Percentiles rank a stretch among this genome's conserved stretches.
These are phyloP conservation scores for Noturus placidus DNA, from an alignment of 2,113 vertebrate species.

Conservation along the genomic window DNA sequence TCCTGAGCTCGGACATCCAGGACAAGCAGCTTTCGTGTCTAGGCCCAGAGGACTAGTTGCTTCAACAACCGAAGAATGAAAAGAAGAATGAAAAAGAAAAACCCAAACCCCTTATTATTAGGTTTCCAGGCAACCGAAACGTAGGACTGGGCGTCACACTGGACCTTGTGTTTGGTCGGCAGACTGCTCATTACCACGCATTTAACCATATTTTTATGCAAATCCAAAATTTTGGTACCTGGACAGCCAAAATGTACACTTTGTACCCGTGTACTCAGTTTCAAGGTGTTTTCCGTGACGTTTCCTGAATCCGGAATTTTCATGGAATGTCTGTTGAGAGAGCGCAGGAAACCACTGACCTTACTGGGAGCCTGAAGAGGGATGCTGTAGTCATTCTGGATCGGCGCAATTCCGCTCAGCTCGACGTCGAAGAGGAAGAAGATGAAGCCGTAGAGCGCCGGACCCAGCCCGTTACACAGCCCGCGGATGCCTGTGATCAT, in stretches of 20 bases:
- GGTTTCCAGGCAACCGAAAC: neutral
- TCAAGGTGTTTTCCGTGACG: too few relatives aligned
- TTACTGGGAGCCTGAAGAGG: conserved; percentile 67
- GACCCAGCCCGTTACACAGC: conserved; percentile 92
- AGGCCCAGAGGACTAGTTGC: neutral
- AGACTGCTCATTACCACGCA: neutral
- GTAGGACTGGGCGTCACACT: neutral
- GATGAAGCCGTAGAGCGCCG: conserved; percentile 92
- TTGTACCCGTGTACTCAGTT: too few relatives aligned
- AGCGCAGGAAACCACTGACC: conserved; percentile 26
- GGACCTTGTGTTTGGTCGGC: neutral
- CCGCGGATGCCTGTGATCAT: conserved; percentile 95
- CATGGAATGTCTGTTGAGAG: neutral
- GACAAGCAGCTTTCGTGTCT: neutral
- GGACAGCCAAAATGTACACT: too few relatives aligned
- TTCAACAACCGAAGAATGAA: neutral
- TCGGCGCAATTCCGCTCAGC: conserved; percentile 78
- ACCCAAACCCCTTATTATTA: neutral
- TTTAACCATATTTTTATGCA: too few relatives aligned
- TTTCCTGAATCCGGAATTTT: neutral
- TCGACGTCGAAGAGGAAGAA: conserved; percentile 94
- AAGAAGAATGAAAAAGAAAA: neutral
- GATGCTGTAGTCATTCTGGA: conserved; percentile 69
- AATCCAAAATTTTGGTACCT: too few relatives aligned
- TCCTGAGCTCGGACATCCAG: neutral